A percentile compares a stretch with the other conserved stretches of the same genome.
phyloP scores from a whole-genome alignment of 2,797 vertebrate species.

The Pseudochromis fuscus region DNA sequence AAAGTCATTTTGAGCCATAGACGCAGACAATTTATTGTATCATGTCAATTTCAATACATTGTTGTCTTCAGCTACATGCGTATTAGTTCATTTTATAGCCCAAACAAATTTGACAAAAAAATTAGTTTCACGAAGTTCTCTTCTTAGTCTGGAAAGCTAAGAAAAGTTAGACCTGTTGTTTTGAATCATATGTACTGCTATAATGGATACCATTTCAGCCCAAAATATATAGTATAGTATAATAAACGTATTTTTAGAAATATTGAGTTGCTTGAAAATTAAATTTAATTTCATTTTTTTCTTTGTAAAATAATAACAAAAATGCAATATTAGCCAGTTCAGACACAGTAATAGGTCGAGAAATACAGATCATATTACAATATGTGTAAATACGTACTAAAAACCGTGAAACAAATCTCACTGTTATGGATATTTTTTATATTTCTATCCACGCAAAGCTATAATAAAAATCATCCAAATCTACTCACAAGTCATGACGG shows the following conservation, averaged over 20 bases:
- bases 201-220: constrained; percentile 6
- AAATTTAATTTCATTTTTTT: not conserved
- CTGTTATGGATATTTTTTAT: constrained; percentile 5
- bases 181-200: not conserved
- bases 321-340: not conserved
- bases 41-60: not conserved
- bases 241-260: not conserved
- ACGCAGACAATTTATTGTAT: not conserved
- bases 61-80: not conserved
- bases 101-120: not conserved
- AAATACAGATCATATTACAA: not conserved
- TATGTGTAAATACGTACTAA: not conserved
- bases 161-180: not conserved
- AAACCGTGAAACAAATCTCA: not conserved
- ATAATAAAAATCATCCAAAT: constrained; percentile 18
- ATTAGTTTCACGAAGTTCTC: not conserved
- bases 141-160: not conserved
- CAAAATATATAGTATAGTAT: not conserved
- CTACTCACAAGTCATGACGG: constrained; percentile 80
- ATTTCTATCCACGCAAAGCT: not conserved
- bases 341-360: not conserved
- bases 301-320: not conserved
- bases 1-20: not conserved
- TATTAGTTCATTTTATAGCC: not conserved
- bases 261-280: not conserved